These are phyloP conservation scores for Homalodisca vitripennis DNA, from an alignment of 1,140 invertebrate genomes.

Conservation along the genomic window DNA sequence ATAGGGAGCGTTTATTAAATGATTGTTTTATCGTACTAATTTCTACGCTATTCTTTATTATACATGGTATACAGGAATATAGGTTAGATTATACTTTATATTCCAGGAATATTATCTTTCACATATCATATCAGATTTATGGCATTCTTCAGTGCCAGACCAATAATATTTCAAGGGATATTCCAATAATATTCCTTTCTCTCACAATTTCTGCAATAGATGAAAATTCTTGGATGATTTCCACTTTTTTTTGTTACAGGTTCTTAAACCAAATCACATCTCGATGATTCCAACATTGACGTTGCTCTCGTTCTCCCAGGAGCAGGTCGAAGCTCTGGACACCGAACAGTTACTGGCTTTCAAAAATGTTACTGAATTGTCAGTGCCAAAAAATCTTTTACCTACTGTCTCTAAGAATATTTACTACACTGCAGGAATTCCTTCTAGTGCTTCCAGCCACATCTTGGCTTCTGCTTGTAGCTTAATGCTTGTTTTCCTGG, in stretches of 20 bases:
- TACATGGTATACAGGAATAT: too few species aligned
- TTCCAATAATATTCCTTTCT: neutral
- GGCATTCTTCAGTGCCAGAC: neutral
- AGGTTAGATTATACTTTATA: too few species aligned
- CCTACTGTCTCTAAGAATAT: neutral
- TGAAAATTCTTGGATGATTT: neutral
- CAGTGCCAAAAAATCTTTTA: neutral
- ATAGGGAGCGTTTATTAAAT: too few species aligned
- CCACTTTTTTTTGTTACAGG: neutral
- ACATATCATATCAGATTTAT: neutral
- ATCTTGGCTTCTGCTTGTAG: too few species aligned
- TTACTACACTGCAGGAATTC: neutral
- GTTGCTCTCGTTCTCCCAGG: neutral
- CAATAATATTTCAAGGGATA: neutral
- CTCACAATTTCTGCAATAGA: neutral
- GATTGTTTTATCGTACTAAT: too few species aligned
- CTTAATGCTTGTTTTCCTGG: neutral
- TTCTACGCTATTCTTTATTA: too few species aligned
- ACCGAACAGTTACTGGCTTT: neutral
- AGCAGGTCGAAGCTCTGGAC: neutral
- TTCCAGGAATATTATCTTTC: too few species aligned
- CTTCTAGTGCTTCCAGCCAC: neutral
- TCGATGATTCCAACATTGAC: neutral
- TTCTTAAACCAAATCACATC: neutral
- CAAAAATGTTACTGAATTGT: neutral